Evolutionary conservation across 2,113 vertebrate species (phyloP), one percentile per base, ranked within the genome.

Genomic region (Panurus biarmicus): DNA sequence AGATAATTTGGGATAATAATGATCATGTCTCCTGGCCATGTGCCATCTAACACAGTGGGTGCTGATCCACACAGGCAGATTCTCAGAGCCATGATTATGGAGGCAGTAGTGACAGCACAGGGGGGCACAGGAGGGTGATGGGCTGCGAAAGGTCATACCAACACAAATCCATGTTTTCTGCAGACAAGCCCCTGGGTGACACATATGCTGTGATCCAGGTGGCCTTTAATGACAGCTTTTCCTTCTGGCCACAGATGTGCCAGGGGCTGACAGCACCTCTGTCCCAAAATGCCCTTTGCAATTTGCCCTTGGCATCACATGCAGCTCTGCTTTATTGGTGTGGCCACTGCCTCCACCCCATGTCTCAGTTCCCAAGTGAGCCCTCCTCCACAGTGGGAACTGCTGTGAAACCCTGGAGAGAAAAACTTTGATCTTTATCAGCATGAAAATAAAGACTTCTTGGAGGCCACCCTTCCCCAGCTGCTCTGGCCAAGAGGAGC

Each of bases 401-500:
- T n/a, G 67, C 50, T 12, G 0, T 6, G 26, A 71, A 76, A 47
- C 51, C 8, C 0, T 18, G 7, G 4, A 69, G 57, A 64, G 48
- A 14, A 85, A 67, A 75, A 12, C 60, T 50, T 76, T 75, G 42
- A 87, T 91, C 54, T 76, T 62, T 76, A 69, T 45, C 67, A 56
- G 50, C 54, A 42, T 44, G 42, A 78, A 71, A 60, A 66, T 9
- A 35, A 65, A 82, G 74, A 23, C 22, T 57, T 45, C 36, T 82
- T 19, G 20, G 71, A 70, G 42, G 26, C 58, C 51, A 13, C 35
- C 19, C 35, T 76, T 85, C 38, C 58, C 29, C 69, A 95, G 85
- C 94, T 93, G 62, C 86, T 80, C 61, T 24, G 53, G 35, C n/a
- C 80, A 56, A 92, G 88, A 6, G 10, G 47, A 95, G 89, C 80